These are phyloP conservation scores for Cremastinae sp. DNA, from an alignment of 2,888 invertebrate species.

Conservation along the genomic window DNA sequence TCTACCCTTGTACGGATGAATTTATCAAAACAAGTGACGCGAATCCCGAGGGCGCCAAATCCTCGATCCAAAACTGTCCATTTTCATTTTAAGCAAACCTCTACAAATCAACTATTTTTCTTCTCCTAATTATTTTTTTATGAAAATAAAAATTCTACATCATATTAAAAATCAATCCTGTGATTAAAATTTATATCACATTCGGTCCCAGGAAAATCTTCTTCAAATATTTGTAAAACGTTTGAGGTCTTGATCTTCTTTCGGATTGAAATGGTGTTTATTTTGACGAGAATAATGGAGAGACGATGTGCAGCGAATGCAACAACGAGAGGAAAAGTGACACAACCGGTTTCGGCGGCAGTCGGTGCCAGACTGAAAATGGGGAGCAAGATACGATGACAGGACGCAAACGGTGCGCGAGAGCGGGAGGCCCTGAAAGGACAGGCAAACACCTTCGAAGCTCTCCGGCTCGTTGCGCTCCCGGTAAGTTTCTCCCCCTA, in stretches of 20 bases:
- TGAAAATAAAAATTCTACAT: constrained; percentile 12
- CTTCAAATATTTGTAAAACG: too few species aligned
- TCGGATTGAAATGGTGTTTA: too few species aligned
- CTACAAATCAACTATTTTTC: background rate
- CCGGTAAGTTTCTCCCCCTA: constrained; percentile 43
- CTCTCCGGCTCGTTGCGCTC: constrained; percentile 43
- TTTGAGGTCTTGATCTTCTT: too few species aligned
- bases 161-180: too few species aligned
- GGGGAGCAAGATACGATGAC: constrained; percentile 54
- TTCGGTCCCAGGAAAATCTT: too few species aligned
- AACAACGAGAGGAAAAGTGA: constrained; percentile 30
- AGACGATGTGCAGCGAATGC: too few species aligned
- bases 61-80: constrained; percentile 15
- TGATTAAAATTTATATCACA: too few species aligned
- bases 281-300: too few species aligned
- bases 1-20: constrained; percentile 28
- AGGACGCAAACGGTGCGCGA: constrained; percentile 47
- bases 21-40: constrained; percentile 39
- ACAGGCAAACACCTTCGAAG: constrained; percentile 46
- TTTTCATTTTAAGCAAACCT: constrained; percentile 6
- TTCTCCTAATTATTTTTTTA: background rate
- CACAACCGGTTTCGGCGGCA: constrained; percentile 61
- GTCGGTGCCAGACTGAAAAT: constrained; percentile 68
- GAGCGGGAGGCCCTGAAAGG: constrained; percentile 34
- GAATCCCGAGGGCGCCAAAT: constrained; percentile 49